Evolutionary conservation across 2,888 invertebrate species (phyloP).

Genomic region (Drosophila hamatofila): DNA sequence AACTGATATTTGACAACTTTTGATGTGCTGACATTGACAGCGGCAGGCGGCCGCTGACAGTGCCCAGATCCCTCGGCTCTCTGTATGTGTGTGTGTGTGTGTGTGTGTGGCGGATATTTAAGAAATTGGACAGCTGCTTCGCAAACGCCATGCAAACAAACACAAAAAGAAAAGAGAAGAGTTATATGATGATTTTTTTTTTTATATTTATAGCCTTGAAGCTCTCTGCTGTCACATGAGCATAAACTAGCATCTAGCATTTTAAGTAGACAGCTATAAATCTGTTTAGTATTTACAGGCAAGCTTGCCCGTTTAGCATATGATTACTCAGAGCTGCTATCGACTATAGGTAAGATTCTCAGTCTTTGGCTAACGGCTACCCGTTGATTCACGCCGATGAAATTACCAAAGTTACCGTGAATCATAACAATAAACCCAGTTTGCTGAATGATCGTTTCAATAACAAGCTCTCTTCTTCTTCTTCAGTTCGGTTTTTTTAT

Average conservation of each 20-base stretch:
- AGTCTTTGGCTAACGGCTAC: background rate
- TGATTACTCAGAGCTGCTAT: background rate
- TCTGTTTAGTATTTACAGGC: conserved; percentile 46
- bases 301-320: conserved; percentile 10
- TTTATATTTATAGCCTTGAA: conserved; percentile 48
- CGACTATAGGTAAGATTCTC: background rate
- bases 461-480: conserved; percentile 58
- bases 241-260: conserved; percentile 37
- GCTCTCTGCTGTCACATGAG: conserved; percentile 52
- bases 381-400: conserved; percentile 16
- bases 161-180: conserved; percentile 48
- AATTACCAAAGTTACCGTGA: conserved; percentile 50
- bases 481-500: conserved; percentile 6
- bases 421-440: conserved; percentile 73
- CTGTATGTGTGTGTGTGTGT: conserved; percentile 4
- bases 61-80: conserved; percentile 28
- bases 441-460: conserved; percentile 56
- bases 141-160: conserved; percentile 37
- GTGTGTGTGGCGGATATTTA: conserved; percentile 58
- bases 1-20: conserved; percentile 81
- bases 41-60: conserved; percentile 66
- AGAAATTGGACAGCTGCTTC: conserved; percentile 75
- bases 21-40: conserved; percentile 80
- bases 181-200: conserved; percentile 37
- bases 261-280: conserved; percentile 49